Percentiles rank a stretch among this genome's conserved stretches.
Conservation (phyloP, 2,113 vertebrate species). For the Salminus brasiliensis region DNA sequence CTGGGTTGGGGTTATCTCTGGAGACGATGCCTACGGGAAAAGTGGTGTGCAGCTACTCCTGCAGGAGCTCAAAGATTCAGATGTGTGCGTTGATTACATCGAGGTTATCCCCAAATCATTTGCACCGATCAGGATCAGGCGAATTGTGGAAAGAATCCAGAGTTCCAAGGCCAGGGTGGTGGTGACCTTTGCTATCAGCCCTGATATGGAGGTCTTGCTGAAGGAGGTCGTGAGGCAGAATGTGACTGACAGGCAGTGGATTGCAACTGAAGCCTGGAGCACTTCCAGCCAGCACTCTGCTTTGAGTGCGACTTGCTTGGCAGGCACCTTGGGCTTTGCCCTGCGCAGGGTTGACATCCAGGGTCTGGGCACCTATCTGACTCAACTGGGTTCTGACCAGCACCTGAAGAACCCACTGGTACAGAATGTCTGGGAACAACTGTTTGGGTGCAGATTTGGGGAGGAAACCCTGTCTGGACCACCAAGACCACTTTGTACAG, state of each 20-base stretch:
- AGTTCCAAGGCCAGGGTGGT: slow-evolving; percentile 61
- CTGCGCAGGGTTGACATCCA: slow-evolving; percentile 58
- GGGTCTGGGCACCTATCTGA: slow-evolving; percentile 61
- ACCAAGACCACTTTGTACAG: slow-evolving; percentile 52
- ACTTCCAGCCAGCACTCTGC: slow-evolving; percentile 51
- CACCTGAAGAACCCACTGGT: slow-evolving; percentile 57
- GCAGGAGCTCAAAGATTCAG: slow-evolving; percentile 54
- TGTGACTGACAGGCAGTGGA: slow-evolving; percentile 64
- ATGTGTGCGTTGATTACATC: slow-evolving; percentile 60
- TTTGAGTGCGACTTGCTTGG: slow-evolving; percentile 49
- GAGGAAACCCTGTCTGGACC: background rate
- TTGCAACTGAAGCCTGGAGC: slow-evolving; percentile 67
- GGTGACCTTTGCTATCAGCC: slow-evolving; percentile 60
- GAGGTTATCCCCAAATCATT: slow-evolving; percentile 60
- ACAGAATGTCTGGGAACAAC: slow-evolving; percentile 63
- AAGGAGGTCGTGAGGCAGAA: slow-evolving; percentile 62
- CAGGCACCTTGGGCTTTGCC: slow-evolving; percentile 68
- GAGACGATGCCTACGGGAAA: slow-evolving; percentile 64
- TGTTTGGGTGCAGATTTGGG: slow-evolving; percentile 65
- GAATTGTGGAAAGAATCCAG: slow-evolving; percentile 58
- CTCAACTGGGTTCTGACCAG: slow-evolving; percentile 44
- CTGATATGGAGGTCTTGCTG: slow-evolving; percentile 56
- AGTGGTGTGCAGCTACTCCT: slow-evolving; percentile 62
- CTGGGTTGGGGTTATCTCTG: slow-evolving; percentile 64
- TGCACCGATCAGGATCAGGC: slow-evolving; percentile 46